These are phyloP conservation scores for Geophilus truncorum DNA, from an alignment of 2,888 invertebrate genomes.

Conservation along the genomic window DNA sequence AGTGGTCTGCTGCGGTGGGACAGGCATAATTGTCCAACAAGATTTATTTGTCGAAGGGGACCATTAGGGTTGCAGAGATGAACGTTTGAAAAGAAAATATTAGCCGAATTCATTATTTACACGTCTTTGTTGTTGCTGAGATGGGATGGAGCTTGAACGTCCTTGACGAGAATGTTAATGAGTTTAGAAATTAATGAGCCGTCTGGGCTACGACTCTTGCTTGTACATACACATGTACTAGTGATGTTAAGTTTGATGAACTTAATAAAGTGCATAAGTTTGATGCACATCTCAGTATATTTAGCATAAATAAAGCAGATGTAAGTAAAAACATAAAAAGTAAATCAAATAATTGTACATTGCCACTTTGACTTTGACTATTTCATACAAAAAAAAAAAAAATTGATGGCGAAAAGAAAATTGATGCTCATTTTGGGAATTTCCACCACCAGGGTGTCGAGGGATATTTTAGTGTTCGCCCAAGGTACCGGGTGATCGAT, in stretches of 20 bases:
- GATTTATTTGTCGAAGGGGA: constrained; percentile 2
- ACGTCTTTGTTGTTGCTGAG: neutral
- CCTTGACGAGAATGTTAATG: constrained; percentile 16
- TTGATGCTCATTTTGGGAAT: constrained; percentile 15
- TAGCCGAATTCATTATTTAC: constrained; percentile 1
- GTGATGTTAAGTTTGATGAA: neutral
- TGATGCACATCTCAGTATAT: neutral
- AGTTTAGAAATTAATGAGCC: constrained; percentile 13
- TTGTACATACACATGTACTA: neutral
- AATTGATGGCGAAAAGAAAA: neutral
- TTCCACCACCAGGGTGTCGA: constrained; percentile 20
- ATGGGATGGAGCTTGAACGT: constrained; percentile 5
- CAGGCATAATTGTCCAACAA: neutral
- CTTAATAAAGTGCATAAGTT: neutral
- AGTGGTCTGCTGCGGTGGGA: neutral
- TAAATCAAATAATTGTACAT: neutral
- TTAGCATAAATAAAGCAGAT: neutral
- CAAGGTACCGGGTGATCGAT: constrained; percentile 5
- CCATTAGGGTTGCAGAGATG: neutral
- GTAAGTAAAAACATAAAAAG: neutral
- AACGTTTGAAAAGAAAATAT: neutral
- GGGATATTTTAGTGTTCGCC: constrained; percentile 17
- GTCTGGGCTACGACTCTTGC: neutral
- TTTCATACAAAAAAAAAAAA: neutral
- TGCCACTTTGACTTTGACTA: neutral